Evolutionary conservation across 2,888 invertebrate genomes (phyloP).

Genomic region (Melinaea marsaeus): DNA sequence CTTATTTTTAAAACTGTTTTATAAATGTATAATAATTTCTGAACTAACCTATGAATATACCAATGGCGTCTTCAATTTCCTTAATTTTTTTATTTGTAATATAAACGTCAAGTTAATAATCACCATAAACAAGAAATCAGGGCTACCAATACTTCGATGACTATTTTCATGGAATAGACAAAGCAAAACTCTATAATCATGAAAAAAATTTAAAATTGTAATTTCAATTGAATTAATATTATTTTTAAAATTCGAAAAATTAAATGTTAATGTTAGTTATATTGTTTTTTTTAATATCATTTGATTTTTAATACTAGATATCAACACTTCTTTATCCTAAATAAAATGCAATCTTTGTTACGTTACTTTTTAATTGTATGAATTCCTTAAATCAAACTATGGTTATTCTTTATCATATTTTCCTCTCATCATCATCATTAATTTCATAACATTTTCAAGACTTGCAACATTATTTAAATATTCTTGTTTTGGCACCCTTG

Average conservation of each 20-base stretch:
- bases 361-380: no score
- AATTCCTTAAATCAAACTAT: no score
- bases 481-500: slow-evolving; percentile 17
- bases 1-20: not conserved
- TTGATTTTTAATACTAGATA: no score
- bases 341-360: no score
- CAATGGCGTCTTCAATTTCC: slow-evolving; percentile 2
- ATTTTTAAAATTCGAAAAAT: slow-evolving; percentile 6
- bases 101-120: not conserved
- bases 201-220: no score
- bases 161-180: no score
- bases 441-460: not conserved
- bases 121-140: not conserved
- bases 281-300: no score
- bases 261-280: not conserved
- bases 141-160: not conserved
- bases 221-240: not conserved
- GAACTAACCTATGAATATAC: slow-evolving; percentile 1
- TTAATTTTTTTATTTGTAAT: not conserved
- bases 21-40: not conserved
- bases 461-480: slow-evolving; percentile 11
- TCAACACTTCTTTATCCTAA: no score
- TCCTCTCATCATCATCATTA: not conserved
- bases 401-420: not conserved
- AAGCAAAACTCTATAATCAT: no score